Percentiles rank a stretch among this genome's conserved stretches.
phyloP scores from a whole-genome alignment of 1,140 invertebrate genomes.

The Adelges cooleyi region DNA sequence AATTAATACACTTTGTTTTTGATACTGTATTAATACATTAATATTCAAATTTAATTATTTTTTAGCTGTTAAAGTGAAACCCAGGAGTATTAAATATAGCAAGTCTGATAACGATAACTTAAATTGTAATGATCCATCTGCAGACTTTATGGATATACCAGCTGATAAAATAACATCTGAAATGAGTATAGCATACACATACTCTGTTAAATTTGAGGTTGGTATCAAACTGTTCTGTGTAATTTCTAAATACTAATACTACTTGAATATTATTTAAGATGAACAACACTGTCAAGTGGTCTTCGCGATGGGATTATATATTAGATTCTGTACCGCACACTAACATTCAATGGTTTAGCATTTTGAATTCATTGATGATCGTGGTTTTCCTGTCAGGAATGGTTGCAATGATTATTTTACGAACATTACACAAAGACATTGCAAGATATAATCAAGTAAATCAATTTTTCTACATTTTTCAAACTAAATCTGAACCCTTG shows the following conservation, averaged over 20 bases:
- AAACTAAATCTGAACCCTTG: no score
- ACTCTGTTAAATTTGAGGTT: conserved; percentile 50
- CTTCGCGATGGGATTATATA: conserved; percentile 98
- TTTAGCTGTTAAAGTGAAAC: conserved; percentile 58
- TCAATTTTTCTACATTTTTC: no score
- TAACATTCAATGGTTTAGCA: conserved; percentile 98
- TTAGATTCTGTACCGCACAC: conserved; percentile 95
- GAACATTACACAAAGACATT: conserved; percentile 97
- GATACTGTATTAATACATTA: no score
- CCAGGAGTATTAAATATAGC: conserved; percentile 65
- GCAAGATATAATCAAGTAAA: conserved; percentile 88
- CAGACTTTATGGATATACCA: conserved; percentile 55
- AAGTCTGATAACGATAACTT: conserved; percentile 36
- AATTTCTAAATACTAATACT: neutral
- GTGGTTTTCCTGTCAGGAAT: conserved; percentile 88
- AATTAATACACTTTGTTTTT: no score
- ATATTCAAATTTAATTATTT: conserved; percentile 27
- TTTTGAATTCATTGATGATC: conserved; percentile 80
- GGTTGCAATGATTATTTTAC: conserved; percentile 97
- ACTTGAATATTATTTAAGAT: conserved; percentile 39
- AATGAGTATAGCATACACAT: conserved; percentile 74
- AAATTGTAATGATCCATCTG: conserved; percentile 43
- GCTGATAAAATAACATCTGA: conserved; percentile 42
- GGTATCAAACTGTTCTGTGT: neutral
- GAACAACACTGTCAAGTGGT: conserved; percentile 89